These are phyloP conservation scores for Columba guinea DNA, from an alignment of 2,797 vertebrate genomes.

Conservation along the genomic window DNA sequence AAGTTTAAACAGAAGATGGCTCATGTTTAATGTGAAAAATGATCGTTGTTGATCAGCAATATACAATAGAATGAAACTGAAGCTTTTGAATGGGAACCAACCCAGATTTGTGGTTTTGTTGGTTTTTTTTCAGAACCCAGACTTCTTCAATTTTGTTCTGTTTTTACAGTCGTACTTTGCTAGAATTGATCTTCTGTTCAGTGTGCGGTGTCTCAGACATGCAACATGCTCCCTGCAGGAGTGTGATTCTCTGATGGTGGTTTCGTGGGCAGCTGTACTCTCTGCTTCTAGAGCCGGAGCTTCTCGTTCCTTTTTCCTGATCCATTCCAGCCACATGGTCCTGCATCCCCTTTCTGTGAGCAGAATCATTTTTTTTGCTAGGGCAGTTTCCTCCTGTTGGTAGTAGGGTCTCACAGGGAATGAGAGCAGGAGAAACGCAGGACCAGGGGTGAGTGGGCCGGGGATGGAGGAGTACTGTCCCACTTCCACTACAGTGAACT, in stretches of 20 bases:
- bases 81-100: not conserved
- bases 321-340: fast-evolving
- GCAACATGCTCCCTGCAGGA: fast-evolving
- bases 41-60: not conserved
- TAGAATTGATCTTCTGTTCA: not conserved
- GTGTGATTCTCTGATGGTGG: not conserved
- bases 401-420: fast-evolving
- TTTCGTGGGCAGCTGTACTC: not conserved
- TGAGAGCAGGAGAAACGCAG: too few species aligned
- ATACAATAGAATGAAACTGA: not conserved
- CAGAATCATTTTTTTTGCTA: not conserved
- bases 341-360: not conserved
- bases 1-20: not conserved
- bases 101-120: not conserved
- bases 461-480: not conserved
- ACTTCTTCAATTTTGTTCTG: not conserved
- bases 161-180: not conserved
- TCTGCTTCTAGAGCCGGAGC: not conserved
- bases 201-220: not conserved
- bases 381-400: not conserved
- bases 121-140: not conserved
- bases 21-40: not conserved
- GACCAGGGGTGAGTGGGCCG: not conserved
- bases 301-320: not conserved
- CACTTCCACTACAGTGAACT: not conserved